Evolutionary conservation across 2,113 vertebrate genomes (phyloP).

Genomic region (Spea multiplicata): DNA sequence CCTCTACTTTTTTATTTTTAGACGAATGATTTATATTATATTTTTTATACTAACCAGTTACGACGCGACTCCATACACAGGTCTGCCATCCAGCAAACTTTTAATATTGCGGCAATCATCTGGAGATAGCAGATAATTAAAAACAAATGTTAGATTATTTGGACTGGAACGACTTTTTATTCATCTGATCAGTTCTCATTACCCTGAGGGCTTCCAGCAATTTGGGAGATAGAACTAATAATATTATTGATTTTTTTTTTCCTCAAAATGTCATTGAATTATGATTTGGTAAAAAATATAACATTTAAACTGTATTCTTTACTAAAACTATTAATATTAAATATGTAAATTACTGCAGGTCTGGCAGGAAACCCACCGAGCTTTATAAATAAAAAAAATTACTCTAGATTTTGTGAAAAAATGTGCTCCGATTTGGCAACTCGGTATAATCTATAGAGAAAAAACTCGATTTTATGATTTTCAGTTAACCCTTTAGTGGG

Average conservation of each 20-base stretch:
- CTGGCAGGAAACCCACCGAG: background rate
- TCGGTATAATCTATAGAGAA: too few species aligned
- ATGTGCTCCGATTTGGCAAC: background rate
- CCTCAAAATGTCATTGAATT: constrained; percentile 3
- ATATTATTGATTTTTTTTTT: constrained; percentile 15
- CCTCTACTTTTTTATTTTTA: too few species aligned
- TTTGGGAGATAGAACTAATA: background rate
- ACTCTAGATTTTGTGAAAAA: background rate
- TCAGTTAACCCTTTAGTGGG: too few species aligned
- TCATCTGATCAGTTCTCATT: background rate
- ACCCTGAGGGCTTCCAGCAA: background rate
- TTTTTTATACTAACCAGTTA: too few species aligned
- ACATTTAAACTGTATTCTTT: background rate
- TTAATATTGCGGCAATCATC: background rate
- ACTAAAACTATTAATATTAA: background rate
- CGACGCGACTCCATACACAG: too few species aligned
- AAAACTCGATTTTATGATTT: too few species aligned
- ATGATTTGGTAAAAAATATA: background rate
- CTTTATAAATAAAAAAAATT: background rate
- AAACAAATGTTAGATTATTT: constrained; percentile 13
- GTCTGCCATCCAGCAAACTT: background rate
- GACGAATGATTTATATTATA: too few species aligned
- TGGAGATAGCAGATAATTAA: constrained; percentile 11
- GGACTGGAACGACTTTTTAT: background rate
- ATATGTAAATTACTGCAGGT: constrained; percentile 9